Evolutionary conservation across 35 echinoderm and acorn worm genomes (phyloP).

Genomic region (Stichopus chloronotus): DNA sequence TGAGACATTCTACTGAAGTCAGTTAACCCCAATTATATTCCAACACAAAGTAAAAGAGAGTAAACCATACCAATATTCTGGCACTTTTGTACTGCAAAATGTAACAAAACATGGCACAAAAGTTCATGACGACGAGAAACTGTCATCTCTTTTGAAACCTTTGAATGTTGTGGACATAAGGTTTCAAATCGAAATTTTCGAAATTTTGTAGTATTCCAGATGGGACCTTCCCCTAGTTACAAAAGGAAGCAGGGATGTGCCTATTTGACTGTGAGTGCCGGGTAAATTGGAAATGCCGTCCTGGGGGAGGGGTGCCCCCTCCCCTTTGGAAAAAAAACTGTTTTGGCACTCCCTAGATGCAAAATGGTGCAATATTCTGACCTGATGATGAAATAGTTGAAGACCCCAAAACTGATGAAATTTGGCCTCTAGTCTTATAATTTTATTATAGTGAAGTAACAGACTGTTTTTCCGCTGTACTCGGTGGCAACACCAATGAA

Average conservation of each 20-base stretch:
- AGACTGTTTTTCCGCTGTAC: slow-evolving; percentile 46
- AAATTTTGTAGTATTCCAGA: too few relatives aligned
- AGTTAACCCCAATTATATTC: too few relatives aligned
- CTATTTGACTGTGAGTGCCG: background rate
- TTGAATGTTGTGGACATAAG: too few relatives aligned
- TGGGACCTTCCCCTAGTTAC: too few relatives aligned
- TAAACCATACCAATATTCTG: slow-evolving; percentile 40
- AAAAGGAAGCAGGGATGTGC: slow-evolving; percentile 1
- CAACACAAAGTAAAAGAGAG: too few relatives aligned
- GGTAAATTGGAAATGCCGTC: slow-evolving; percentile 8
- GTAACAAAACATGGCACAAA: slow-evolving; percentile 60
- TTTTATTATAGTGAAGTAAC: slow-evolving; percentile 21
- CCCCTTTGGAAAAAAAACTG: slow-evolving; percentile 13
- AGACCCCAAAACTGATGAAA: slow-evolving; percentile 24
- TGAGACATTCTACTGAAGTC: too few relatives aligned
- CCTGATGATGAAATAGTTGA: slow-evolving; percentile 26
- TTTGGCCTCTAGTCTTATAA: slow-evolving; percentile 46
- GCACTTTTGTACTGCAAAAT: slow-evolving; percentile 45
- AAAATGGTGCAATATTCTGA: slow-evolving; percentile 48
- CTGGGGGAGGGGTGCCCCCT: slow-evolving; percentile 17
- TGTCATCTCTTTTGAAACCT: background rate
- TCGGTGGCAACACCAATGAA: slow-evolving; percentile 42
- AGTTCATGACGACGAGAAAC: background rate
- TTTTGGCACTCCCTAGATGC: slow-evolving; percentile 38
- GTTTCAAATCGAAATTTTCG: too few relatives aligned